Evolutionary conservation across 2,113 vertebrate species (phyloP), one percentile per base, ranked within the genome.

Genomic region (Pangasianodon gigas): DNA sequence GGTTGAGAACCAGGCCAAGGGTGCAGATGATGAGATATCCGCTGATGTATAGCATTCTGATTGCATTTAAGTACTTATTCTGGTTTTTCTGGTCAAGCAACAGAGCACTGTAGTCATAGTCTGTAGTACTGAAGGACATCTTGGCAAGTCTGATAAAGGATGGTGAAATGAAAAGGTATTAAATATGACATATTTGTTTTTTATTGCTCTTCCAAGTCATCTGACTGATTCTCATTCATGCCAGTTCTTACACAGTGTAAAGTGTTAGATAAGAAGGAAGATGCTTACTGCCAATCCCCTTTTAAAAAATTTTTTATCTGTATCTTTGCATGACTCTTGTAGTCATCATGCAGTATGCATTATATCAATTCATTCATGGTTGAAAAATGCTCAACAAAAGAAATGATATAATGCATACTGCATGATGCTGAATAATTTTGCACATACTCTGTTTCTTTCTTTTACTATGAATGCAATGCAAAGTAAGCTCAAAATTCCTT

Each of bases 1-100:
- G 8, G 77, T 91, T 91, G 65, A 91, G 83, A 18, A 32, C 21
- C 62, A 90, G 6, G 24, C 89, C 89, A 6, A 91, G 62, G 19
- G 41, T 48, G 52, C 87, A 58, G 69, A 56, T 69, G 46, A 88
- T 67, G 14, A 44, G 11, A n/a, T 88, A 90, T 69, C 60, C n/a
- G 19, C 41, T 37, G 1, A 91, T 41, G 83, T 88, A 90, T 1
- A 71, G 29, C 51, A 85, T 32, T 82, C 58, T 58, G 80, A 89
- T 58, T 9, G 4, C 3, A 16, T 56, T 18, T 32, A 87, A 9
- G 62, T 71, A 75, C 5, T 2, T 0, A 14, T 6, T 14, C 46
- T 16, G 0, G 14, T 46, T 32, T 16, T 52, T n/a, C 8, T 24
- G 21, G 24, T 26, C 14, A 37, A 5, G 2, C n/a, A 21, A 1